Evolutionary conservation across 2,797 vertebrate genomes (phyloP).

Genomic region (Myoxocephalus aenaeus): DNA sequence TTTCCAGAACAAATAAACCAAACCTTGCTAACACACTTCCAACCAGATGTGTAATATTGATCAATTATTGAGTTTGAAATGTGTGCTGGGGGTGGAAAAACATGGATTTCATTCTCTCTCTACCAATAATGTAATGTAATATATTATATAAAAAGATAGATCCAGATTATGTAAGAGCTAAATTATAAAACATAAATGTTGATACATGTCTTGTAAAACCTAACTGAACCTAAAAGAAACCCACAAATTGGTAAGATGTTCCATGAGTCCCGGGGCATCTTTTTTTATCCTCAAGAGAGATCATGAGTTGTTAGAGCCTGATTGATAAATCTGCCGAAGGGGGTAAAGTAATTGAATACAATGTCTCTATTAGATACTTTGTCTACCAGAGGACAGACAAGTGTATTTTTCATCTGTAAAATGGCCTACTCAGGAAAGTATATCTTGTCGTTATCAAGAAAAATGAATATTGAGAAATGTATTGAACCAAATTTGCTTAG

Average conservation of each 20-base stretch:
- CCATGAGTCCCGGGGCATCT: not conserved
- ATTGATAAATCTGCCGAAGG: no score
- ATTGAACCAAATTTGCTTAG: no score
- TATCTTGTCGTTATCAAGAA: not conserved
- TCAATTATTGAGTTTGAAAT: not conserved
- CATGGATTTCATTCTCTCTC: not conserved
- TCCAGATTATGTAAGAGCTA: not conserved
- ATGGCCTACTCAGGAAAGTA: no score
- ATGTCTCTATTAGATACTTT: no score
- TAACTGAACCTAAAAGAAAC: not conserved
- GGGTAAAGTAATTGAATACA: no score
- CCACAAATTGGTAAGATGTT: not conserved
- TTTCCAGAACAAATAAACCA: slow-evolving; percentile 33
- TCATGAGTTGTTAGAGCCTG: not conserved
- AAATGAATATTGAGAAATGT: no score
- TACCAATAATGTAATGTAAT: not conserved
- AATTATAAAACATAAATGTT: not conserved
- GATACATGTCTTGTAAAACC: not conserved
- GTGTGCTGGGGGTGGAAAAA: not conserved
- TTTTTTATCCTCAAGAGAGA: not conserved
- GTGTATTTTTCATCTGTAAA: not conserved
- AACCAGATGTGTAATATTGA: not conserved
- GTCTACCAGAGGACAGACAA: not conserved
- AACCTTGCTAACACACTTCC: not conserved
- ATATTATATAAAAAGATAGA: not conserved